Base-by-base conservation (phyloP, 1,140 invertebrate genomes). In the Brachionus koreanus region DNA sequence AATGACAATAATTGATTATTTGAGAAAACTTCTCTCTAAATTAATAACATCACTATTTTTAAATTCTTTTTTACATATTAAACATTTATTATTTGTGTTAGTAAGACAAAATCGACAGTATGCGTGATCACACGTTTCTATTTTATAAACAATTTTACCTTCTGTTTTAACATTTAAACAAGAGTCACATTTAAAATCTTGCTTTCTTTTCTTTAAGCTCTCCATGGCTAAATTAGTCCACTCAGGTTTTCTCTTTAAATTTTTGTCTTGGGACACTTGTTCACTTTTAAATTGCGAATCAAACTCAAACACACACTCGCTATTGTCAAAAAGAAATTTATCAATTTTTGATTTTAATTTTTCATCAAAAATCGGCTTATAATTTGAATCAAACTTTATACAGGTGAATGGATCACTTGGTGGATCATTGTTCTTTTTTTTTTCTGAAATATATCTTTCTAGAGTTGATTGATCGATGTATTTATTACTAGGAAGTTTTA, bases 281-380 rank as follows among this genome's bases (percentile, higher is more conserved):
- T 43, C 9, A 3, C 16, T 57, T 9, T 23, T 57, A 25, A 9
- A 23, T 46, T 3, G 4, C 12, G 19, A 29, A 43, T 74, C 33
- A 46, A 33, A 9, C 46, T 42, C 76, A 3, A 79, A 25, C 9
- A 61, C 35, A 61, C 16, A 57, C 33, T 49, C 49, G n/a, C 19
- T 16, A 49, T 79, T 37, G 6, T 79, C 76, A 42, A 79, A 65
- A 25, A 79, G 39, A 79, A 79, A 79, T 79, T 61, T 79, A 25
- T 79, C 76, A 23, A 79, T 79, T 79, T 61, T 79, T 23, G 76
- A 37, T 16, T 79, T 79, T 19, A 79, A 43, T 65, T 61, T 29
- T 35, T 39, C 76, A 35, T 79, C 76, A 42, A 79, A 42, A 37
- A 65, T 23, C 3, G 76, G 76, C 19, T 65, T 57, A 61, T 79